Conservation (phyloP, 2,888 invertebrate genomes). For the Cheilosia soror region DNA sequence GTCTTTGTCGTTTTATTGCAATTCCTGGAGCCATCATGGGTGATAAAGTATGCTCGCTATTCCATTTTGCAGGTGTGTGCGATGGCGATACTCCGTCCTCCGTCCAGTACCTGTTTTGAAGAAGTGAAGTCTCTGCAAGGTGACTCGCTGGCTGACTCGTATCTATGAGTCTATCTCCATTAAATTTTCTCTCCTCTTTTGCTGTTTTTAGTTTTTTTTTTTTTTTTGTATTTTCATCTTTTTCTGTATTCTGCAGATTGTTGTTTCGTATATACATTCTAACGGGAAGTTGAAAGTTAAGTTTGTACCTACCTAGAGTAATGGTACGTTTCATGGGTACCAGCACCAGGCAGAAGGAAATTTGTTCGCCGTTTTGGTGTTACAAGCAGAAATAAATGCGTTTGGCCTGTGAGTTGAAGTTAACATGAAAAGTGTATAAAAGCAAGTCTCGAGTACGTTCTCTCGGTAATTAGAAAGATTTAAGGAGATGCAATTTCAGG, state of each 20-base stretch:
- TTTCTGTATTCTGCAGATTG: background rate
- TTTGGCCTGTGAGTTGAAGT: constrained; percentile 20
- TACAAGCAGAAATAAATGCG: constrained; percentile 39
- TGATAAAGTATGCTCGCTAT: constrained; percentile 60
- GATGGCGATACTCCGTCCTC: constrained; percentile 19
- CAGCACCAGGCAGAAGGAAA: constrained; percentile 7
- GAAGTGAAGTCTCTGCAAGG: constrained; percentile 36
- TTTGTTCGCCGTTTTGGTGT: constrained; percentile 40
- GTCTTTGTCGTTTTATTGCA: constrained; percentile 19
- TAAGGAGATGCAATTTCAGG: constrained; percentile 3
- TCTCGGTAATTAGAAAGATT: constrained; percentile 28
- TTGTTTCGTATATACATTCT: constrained; percentile 61
- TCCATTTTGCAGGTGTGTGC: constrained; percentile 69
- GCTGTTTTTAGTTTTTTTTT: constrained; percentile 36
- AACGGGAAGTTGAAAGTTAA: constrained; percentile 74
- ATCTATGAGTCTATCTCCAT: constrained; percentile 16
- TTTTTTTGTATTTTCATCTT: constrained; percentile 15
- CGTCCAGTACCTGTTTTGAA: constrained; percentile 51
- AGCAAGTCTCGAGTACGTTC: background rate
- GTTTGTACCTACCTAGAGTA: constrained; percentile 37
- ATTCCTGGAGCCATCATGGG: constrained; percentile 48
- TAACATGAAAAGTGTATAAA: constrained; percentile 14
- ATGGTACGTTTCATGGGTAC: constrained; percentile 24
- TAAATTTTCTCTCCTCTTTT: constrained; percentile 37
- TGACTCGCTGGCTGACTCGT: constrained; percentile 30